Percentiles rank a stretch among this genome's conserved stretches.
Conservation (phyloP, 2,888 invertebrate species). For the Hypena proboscidalis region DNA sequence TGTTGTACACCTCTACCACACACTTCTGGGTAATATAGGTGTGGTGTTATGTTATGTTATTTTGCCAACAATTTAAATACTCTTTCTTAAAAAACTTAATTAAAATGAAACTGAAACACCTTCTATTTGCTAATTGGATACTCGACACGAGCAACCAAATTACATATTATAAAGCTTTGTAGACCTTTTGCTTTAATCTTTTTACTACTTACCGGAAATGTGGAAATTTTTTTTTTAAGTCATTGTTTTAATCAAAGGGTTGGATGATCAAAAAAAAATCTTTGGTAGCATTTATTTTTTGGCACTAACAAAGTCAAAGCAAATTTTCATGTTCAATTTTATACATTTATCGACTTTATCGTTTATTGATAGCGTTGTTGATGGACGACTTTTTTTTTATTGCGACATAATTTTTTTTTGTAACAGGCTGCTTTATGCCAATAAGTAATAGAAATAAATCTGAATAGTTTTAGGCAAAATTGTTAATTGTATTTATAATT, state of each 20-base stretch:
- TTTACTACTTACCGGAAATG: neutral
- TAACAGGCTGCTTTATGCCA: too few species aligned
- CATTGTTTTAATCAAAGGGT: constrained; percentile 40
- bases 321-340: constrained; percentile 47
- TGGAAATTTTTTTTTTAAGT: constrained; percentile 46
- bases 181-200: constrained; percentile 15
- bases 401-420: too few species aligned
- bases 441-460: too few species aligned
- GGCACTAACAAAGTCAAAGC: constrained; percentile 55
- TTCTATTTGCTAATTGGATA: constrained; percentile 35
- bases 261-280: constrained; percentile 59
- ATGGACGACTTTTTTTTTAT: constrained; percentile 54
- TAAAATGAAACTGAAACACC: constrained; percentile 19
- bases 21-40: too few species aligned
- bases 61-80: constrained; percentile 27
- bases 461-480: too few species aligned
- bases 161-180: constrained; percentile 12
- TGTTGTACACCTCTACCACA: too few species aligned
- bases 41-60: too few species aligned
- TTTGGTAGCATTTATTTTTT: constrained; percentile 59
- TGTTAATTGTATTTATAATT: too few species aligned
- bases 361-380: constrained; percentile 52
- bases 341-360: constrained; percentile 46
- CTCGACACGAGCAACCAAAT: constrained; percentile 12
- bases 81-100: constrained; percentile 18